Conservation (phyloP, 2,888 invertebrate species). For the Andrena flavipes region DNA sequence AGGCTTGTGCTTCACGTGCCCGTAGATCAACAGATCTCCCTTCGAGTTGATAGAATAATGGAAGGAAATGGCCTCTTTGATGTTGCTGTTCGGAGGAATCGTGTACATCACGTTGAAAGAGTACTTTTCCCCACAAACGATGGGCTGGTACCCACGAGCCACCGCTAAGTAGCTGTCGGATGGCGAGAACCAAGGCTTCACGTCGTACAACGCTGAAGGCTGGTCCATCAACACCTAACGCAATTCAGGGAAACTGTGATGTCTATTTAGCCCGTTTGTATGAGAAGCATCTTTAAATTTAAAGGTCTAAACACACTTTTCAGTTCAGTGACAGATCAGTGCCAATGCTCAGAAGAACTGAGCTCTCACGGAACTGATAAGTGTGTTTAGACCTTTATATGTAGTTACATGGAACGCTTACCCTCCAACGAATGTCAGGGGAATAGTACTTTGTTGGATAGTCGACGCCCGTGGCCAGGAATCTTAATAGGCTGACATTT, state of each 20-base stretch:
- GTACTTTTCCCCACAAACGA: constrained; percentile 82
- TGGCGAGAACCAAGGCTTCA: constrained; percentile 82
- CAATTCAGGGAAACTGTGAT: not conserved
- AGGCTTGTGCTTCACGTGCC: constrained; percentile 82
- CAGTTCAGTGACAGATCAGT: too few relatives aligned
- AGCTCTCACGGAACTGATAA: too few relatives aligned
- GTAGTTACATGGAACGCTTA: constrained; percentile 47
- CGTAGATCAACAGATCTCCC: constrained; percentile 80
- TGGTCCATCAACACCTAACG: constrained; percentile 82
- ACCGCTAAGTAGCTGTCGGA: constrained; percentile 81
- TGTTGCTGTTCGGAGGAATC: constrained; percentile 69
- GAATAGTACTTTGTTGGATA: constrained; percentile 84
- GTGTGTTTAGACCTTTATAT: too few relatives aligned
- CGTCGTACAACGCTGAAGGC: constrained; percentile 81
- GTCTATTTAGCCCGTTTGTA: not conserved
- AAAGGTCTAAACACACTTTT: too few relatives aligned
- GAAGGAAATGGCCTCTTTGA: constrained; percentile 77
- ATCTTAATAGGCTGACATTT: constrained; percentile 79
- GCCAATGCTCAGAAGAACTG: too few relatives aligned
- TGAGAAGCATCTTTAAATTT: not conserved
- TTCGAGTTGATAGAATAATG: constrained; percentile 83
- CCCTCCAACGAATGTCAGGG: constrained; percentile 83
- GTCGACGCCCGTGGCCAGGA: constrained; percentile 82
- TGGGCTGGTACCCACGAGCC: constrained; percentile 79
- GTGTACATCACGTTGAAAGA: constrained; percentile 84